Base-by-base conservation (phyloP, 2,113 vertebrate species). In the Nyctereutes procyonoides region DNA sequence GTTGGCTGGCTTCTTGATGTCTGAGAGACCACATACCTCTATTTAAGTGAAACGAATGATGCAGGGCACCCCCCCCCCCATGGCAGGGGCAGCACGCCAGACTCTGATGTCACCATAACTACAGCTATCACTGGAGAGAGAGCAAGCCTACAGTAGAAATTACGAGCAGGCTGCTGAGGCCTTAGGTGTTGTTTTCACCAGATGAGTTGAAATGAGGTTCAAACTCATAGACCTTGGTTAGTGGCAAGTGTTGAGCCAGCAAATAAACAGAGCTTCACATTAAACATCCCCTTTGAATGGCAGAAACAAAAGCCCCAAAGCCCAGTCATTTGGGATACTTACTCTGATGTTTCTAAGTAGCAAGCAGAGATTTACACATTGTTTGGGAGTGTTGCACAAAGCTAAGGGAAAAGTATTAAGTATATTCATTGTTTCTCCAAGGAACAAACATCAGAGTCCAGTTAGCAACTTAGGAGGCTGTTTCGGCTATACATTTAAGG, bases 301-400 rank as follows among this genome's bases (percentile, higher is more conserved):
- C 69, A 90, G 32, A 96, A 93, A 91, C 88, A 93, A 93, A 74
- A 91, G 76, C 26, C 48, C 28, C 48, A 55, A 76, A 94, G 51
- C 22, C 43, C n/a, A n/a, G 73, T 22, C 85, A 76, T 69, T 53
- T 65, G 26, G n/a, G n/a, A 82, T 62, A 12, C 60, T 92, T 83
- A 63, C 95, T 35, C 38, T 38, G 62, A 71, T 56, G 38, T 89
- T 56, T 74, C 88, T 63, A 32, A 96, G 35, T 92, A 86, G 58
- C 38, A 90, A 92, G 92, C 87, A 95, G 90, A 97, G 62, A 92
- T 98, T 97, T 95, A 69, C 16, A 88, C 95, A 89, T 97, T 71
- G 0, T 43, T 4, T 1, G 62, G 73, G 76, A 88, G 16, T 38
- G 71, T 73, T 94, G 82, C 79, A 79, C 82, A 73, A 74, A 69